Percentiles rank a stretch among this genome's conserved stretches.
These are phyloP conservation scores for Eriocheir sinensis DNA, from an alignment of 1,140 invertebrate species.

Conservation along the genomic window DNA sequence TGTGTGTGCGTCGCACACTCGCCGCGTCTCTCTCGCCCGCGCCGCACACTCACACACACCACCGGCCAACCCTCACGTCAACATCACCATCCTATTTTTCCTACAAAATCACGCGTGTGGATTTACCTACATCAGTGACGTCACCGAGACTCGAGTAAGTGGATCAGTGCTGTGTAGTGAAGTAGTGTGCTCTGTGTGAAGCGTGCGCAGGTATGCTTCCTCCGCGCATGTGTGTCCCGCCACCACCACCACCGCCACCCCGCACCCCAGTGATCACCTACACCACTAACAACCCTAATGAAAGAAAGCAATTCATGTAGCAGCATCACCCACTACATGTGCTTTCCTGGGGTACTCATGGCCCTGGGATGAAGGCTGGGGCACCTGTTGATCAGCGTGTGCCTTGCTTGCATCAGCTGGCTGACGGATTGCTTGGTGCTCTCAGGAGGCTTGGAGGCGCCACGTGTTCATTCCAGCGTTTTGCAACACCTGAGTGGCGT, in stretches of 20 bases:
- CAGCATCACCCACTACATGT: slow-evolving; percentile 3
- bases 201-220: slow-evolving; percentile 50
- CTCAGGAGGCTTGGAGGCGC: neutral
- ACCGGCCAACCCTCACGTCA: slow-evolving; percentile 70
- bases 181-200: neutral
- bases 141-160: slow-evolving; percentile 50
- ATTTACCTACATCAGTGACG: slow-evolving; percentile 46
- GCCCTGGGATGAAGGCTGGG: neutral
- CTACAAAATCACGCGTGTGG: neutral
- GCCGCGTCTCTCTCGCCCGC: slow-evolving; percentile 70
- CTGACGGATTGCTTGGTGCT: neutral
- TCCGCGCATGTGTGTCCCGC: slow-evolving; percentile 48
- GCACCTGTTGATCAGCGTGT: slow-evolving; percentile 53
- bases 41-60: slow-evolving; percentile 72
- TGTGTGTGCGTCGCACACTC: slow-evolving; percentile 70
- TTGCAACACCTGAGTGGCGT: neutral
- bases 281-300: neutral
- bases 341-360: neutral
- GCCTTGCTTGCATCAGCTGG: slow-evolving; percentile 4
- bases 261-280: neutral
- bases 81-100: slow-evolving; percentile 51
- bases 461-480: neutral
- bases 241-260: neutral
- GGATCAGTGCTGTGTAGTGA: neutral
- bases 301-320: no score